Conservation (phyloP, 2,888 invertebrate genomes). For the Agelastica alni region DNA sequence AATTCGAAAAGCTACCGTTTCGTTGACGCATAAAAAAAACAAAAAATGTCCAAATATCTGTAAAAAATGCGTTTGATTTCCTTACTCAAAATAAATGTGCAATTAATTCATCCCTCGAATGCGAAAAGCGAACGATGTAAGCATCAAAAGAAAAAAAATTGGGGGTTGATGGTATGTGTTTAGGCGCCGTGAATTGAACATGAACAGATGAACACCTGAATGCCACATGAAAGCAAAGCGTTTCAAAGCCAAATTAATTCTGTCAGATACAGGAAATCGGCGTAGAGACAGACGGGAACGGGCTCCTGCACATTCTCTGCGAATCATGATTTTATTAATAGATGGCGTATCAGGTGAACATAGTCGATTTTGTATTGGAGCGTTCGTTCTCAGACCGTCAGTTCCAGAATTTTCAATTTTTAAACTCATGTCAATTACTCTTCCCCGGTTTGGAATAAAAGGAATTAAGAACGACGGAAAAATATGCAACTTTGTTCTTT, state of each 20-base stretch:
- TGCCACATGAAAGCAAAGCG: slow-evolving; percentile 43
- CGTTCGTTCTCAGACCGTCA: slow-evolving; percentile 44
- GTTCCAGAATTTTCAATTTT: slow-evolving; percentile 46
- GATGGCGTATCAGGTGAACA: slow-evolving; percentile 45
- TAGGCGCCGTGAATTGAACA: slow-evolving; percentile 33
- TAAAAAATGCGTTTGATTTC: slow-evolving; percentile 5
- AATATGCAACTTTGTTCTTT: neutral
- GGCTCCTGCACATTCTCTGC: slow-evolving; percentile 32
- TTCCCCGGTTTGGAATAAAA: neutral
- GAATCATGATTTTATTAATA: slow-evolving; percentile 49
- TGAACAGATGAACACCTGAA: slow-evolving; percentile 42
- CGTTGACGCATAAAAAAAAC: too few species aligned
- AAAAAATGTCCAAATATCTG: neutral
- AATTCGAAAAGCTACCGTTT: too few species aligned
- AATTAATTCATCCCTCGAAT: slow-evolving; percentile 18
- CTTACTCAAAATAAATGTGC: slow-evolving; percentile 21
- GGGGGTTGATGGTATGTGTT: slow-evolving; percentile 19
- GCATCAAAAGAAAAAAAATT: slow-evolving; percentile 24
- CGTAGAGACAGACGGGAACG: slow-evolving; percentile 30
- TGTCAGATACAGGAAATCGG: slow-evolving; percentile 44
- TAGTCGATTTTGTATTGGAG: slow-evolving; percentile 43
- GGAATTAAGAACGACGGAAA: neutral
- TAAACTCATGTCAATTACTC: slow-evolving; percentile 44
- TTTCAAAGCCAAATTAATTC: slow-evolving; percentile 49
- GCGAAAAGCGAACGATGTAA: slow-evolving; percentile 12